Evolutionary conservation across 1,140 invertebrate genomes (phyloP).

Genomic region (Pectinophora gossypiella): DNA sequence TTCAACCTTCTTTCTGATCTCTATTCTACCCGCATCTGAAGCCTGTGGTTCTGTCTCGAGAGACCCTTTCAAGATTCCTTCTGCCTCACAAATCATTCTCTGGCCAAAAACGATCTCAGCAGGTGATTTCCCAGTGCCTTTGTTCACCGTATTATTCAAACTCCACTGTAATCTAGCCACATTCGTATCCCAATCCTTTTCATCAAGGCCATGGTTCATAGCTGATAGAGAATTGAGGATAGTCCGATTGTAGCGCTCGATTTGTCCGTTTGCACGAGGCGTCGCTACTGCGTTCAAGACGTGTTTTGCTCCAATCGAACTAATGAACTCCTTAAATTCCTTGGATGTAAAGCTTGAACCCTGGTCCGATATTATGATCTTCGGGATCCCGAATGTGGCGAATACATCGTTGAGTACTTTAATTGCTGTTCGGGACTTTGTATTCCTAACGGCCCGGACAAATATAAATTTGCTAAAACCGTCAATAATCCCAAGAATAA

Average conservation of each 20-base stretch:
- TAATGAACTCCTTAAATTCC: neutral
- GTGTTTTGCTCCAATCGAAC: neutral
- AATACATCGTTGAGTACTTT: neutral
- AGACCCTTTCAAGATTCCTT: neutral
- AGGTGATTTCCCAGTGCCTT: no score
- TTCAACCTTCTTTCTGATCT: neutral
- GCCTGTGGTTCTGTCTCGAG: neutral
- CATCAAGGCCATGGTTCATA: no score
- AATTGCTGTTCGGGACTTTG: neutral
- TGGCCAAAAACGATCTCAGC: conserved; percentile 4
- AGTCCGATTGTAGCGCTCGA: no score
- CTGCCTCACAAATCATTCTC: neutral
- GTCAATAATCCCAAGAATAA: neutral
- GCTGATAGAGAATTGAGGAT: no score
- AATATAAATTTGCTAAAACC: neutral
- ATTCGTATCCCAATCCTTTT: no score
- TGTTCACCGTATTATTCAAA: no score
- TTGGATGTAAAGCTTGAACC: neutral
- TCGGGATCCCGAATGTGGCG: neutral
- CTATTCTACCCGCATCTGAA: neutral
- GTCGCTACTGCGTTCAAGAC: no score
- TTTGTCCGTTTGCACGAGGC: no score
- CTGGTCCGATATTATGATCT: neutral
- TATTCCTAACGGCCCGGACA: neutral
- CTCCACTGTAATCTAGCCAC: no score